Conservation (phyloP, 2,797 vertebrate species). For the Pseudotriccus pelzelni region DNA sequence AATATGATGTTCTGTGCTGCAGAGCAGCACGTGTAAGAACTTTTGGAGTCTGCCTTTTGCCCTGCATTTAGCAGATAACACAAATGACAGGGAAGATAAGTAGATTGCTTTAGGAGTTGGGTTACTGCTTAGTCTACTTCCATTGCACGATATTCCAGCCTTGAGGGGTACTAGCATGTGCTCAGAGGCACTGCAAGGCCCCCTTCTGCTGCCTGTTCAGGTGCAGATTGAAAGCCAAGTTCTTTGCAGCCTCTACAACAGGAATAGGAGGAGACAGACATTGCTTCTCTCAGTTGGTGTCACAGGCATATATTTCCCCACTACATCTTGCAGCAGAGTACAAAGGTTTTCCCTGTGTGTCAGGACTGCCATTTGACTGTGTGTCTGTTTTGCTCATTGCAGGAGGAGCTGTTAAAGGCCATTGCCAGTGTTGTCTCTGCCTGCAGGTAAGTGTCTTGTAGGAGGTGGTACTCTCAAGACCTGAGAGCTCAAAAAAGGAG, state of each 20-base stretch:
- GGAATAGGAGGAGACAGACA: background rate
- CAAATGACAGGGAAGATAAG: background rate
- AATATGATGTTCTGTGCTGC: background rate
- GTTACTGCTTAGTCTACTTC: background rate
- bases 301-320: fast-evolving
- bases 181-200: background rate
- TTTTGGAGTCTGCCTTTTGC: background rate
- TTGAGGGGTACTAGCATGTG: background rate
- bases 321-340: fast-evolving
- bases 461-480: background rate
- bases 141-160: background rate
- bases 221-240: background rate
- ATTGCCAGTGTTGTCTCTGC: constrained; percentile 88
- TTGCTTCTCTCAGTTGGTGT: background rate
- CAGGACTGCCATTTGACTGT: background rate
- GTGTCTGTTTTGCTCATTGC: background rate
- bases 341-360: fast-evolving
- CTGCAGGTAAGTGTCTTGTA: constrained; percentile 82
- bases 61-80: background rate
- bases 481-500: background rate
- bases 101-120: background rate
- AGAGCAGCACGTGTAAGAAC: fast-evolving
- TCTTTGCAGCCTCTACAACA: background rate
- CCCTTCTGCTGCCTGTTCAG: background rate
- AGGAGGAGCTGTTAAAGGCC: constrained; percentile 97